These are phyloP conservation scores for Hippocampus barbouri DNA, from an alignment of 2,113 vertebrate genomes.

Conservation along the genomic window DNA sequence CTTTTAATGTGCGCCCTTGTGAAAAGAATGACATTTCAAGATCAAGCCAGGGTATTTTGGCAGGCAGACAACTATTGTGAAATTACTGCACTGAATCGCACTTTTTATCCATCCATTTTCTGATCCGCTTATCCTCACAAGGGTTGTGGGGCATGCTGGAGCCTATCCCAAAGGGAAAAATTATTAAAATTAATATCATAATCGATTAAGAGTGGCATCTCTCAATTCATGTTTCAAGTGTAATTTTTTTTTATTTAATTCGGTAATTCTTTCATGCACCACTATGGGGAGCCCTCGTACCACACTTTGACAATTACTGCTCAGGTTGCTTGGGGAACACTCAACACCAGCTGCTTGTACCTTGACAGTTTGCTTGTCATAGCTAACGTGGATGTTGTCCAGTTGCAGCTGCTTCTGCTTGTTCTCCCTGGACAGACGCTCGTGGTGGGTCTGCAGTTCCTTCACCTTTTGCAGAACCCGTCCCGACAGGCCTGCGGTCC, in stretches of 20 bases:
- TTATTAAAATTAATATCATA: too few species aligned
- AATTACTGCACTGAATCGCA: too few species aligned
- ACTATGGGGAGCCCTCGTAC: not conserved
- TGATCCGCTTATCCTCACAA: too few species aligned
- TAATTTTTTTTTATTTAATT: not conserved
- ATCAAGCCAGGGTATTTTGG: not conserved
- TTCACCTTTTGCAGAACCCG: slow-evolving; percentile 71
- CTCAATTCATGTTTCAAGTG: not conserved
- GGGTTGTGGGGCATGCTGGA: too few species aligned
- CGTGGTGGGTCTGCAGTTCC: slow-evolving; percentile 72
- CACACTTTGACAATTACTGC: not conserved
- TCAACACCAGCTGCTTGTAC: slow-evolving; percentile 35
- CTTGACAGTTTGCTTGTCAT: slow-evolving; percentile 75
- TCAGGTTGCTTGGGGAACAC: not conserved
- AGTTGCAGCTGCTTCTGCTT: slow-evolving; percentile 78
- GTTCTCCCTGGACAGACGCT: slow-evolving; percentile 71
- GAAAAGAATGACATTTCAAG: not conserved
- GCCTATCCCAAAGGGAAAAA: too few species aligned
- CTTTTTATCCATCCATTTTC: too few species aligned
- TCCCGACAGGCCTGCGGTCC: slow-evolving; percentile 74
- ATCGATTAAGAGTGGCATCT: not conserved
- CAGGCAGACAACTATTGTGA: too few species aligned
- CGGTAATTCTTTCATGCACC: not conserved
- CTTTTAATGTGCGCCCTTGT: not conserved
- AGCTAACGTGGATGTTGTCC: slow-evolving; percentile 68